phyloP scores from a whole-genome alignment of 2,888 invertebrate species.

The Calephelis perditalis region DNA sequence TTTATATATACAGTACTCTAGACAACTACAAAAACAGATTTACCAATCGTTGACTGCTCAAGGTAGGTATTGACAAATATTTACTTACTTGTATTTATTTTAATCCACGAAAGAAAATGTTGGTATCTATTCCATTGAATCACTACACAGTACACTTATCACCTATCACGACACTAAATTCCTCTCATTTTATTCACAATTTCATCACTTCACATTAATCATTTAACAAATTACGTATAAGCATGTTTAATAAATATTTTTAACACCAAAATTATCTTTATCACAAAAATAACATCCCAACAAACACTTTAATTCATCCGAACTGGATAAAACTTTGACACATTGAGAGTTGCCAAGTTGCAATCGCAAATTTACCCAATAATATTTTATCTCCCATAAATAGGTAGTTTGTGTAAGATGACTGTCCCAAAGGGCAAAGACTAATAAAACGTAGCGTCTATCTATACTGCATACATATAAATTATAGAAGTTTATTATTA shows the following conservation, averaged over 20 bases:
- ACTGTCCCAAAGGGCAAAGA: too few species aligned
- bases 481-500: too few species aligned
- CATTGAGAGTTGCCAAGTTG: constrained; percentile 48
- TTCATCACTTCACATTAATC: constrained; percentile 42
- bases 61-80: constrained; percentile 46
- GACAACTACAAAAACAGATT: constrained; percentile 13
- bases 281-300: constrained; percentile 35
- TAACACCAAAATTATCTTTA: constrained; percentile 37
- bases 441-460: too few species aligned
- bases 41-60: constrained; percentile 17
- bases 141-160: constrained; percentile 45
- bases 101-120: constrained; percentile 52
- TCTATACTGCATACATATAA: too few species aligned
- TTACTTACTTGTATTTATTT: constrained; percentile 69
- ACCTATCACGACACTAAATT: constrained; percentile 55
- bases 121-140: constrained; percentile 39
- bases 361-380: too few species aligned
- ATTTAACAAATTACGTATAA: constrained; percentile 44
- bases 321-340: constrained; percentile 48
- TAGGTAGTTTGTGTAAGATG: too few species aligned
- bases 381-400: too few species aligned
- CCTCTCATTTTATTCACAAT: constrained; percentile 56
- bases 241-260: constrained; percentile 28
- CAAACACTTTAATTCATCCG: constrained; percentile 30
- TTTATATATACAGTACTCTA: too few species aligned